Evolutionary conservation across 2,888 invertebrate species (phyloP).

Genomic region (Phoronis australis): DNA sequence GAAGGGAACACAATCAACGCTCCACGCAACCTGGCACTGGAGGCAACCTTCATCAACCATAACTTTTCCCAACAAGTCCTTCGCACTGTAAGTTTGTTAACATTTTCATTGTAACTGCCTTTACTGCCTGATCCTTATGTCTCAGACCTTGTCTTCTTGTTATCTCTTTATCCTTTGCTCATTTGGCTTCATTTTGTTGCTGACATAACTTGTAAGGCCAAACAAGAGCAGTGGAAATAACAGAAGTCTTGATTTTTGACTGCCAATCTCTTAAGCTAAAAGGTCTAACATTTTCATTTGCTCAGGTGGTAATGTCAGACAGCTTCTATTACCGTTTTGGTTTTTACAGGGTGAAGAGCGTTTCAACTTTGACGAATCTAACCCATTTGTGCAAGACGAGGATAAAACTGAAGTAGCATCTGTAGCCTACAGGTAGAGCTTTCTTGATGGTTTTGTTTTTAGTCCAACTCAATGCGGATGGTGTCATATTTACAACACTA

Average conservation of each 20-base stretch:
- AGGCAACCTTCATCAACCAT: constrained; percentile 98
- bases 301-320: too few relatives aligned
- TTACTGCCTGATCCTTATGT: too few relatives aligned
- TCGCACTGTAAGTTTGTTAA: constrained; percentile 55
- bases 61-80: constrained; percentile 97
- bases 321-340: too few relatives aligned
- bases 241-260: too few relatives aligned
- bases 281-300: too few relatives aligned
- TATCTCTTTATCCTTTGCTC: background rate
- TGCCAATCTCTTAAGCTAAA: too few relatives aligned
- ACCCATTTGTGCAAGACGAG: constrained; percentile 90
- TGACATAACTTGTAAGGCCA: background rate
- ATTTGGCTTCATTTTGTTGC: background rate
- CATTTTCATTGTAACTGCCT: background rate
- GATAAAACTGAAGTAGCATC: constrained; percentile 85
- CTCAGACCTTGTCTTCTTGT: too few relatives aligned
- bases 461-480: too few relatives aligned
- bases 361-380: constrained; percentile 81
- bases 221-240: background rate
- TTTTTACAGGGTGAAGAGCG: constrained; percentile 71
- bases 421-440: constrained; percentile 73
- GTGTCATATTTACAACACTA: too few relatives aligned
- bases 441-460: background rate
- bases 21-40: constrained; percentile 89
- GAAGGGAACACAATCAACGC: constrained; percentile 93